Conservation (phyloP, 2,113 vertebrate species). For the Macroglossus sobrinus region DNA sequence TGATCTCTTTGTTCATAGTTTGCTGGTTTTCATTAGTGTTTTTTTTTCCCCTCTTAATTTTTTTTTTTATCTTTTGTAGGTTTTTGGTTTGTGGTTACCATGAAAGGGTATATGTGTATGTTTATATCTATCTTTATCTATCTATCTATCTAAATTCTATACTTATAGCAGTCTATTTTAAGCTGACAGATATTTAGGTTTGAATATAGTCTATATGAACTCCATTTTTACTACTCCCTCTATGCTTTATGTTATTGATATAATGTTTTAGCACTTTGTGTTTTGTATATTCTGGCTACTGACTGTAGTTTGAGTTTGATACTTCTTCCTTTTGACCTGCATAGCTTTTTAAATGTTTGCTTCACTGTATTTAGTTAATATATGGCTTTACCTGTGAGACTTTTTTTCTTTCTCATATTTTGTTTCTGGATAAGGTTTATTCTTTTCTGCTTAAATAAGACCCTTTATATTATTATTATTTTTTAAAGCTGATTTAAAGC, state of each 20-base stretch:
- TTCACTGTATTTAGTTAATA: neutral
- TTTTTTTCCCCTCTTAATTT: neutral
- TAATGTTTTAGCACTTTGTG: neutral
- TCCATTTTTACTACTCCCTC: neutral
- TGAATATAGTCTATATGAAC: neutral
- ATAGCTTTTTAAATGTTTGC: neutral
- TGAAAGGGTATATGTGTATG: too few relatives aligned
- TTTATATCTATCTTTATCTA: too few relatives aligned
- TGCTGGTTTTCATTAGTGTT: neutral
- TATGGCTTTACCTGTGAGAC: neutral
- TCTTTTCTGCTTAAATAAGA: neutral
- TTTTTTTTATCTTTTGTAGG: neutral
- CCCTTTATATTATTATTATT: neutral
- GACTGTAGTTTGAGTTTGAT: neutral
- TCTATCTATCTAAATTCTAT: neutral
- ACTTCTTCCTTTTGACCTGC: neutral
- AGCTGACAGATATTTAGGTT: neutral
- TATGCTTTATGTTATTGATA: neutral
- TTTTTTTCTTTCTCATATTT: neutral
- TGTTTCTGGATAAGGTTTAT: neutral
- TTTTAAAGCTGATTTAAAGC: neutral
- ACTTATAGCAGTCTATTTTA: neutral
- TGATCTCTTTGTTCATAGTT: neutral
- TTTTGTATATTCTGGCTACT: neutral
- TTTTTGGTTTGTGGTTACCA: neutral